Percentiles rank a stretch among this genome's conserved stretches.
These are phyloP conservation scores for Camponotus pennsylvanicus DNA, from an alignment of 1,140 invertebrate species.

Conservation along the genomic window DNA sequence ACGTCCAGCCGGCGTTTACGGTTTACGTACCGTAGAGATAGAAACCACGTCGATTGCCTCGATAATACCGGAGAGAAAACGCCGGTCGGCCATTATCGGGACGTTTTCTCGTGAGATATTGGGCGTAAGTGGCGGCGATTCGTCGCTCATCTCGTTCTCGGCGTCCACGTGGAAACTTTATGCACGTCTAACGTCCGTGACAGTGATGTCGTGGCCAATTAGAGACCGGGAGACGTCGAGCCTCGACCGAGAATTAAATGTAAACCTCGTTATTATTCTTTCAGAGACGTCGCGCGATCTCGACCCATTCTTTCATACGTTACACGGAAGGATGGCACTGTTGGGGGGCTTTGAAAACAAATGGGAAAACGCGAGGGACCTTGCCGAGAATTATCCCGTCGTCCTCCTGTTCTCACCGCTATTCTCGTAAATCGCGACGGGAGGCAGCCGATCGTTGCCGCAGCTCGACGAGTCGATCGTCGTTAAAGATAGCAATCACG, in stretches of 20 bases:
- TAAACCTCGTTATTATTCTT: conserved; percentile 46
- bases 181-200: conserved; percentile 17
- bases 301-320: not conserved
- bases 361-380: not conserved
- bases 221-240: not conserved
- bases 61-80: conserved; percentile 60
- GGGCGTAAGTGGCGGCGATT: not conserved
- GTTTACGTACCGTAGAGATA: conserved; percentile 39
- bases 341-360: not conserved
- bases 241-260: conserved; percentile 31
- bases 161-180: conserved; percentile 6
- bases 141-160: not conserved
- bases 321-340: not conserved
- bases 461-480: not conserved
- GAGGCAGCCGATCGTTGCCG: not conserved
- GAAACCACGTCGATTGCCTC: conserved; percentile 61
- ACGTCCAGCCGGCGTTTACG: conserved; percentile 46
- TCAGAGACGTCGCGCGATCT: not conserved
- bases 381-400: not conserved
- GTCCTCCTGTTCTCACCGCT: not conserved
- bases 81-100: conserved; percentile 40
- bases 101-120: conserved; percentile 58
- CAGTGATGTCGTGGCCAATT: conserved; percentile 36
- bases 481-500: conserved; percentile 40
- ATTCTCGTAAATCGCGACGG: conserved; percentile 44